A percentile compares a stretch with the other conserved stretches of the same genome.
These are phyloP conservation scores for Cettia cetti DNA, from an alignment of 2,113 vertebrate genomes.

Conservation along the genomic window DNA sequence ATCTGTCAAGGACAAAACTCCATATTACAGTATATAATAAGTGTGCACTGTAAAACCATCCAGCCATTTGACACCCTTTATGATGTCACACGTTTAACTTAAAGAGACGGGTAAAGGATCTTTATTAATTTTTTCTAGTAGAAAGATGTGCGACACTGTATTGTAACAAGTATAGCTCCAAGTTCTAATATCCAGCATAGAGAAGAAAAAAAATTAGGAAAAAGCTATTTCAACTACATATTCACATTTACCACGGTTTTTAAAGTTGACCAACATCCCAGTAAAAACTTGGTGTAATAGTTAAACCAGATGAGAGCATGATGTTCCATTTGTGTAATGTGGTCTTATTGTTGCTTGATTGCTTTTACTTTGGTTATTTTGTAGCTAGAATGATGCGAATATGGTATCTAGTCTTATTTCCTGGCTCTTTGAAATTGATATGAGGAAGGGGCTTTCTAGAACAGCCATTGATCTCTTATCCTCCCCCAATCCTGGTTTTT, in stretches of 20 bases:
- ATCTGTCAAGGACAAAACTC: conserved; percentile 83
- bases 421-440: conserved; percentile 54
- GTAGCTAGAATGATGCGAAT: conserved; percentile 75
- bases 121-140: conserved; percentile 81
- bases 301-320: conserved; percentile 80
- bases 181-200: conserved; percentile 74
- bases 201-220: conserved; percentile 66
- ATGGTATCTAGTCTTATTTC: conserved; percentile 65
- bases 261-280: conserved; percentile 79
- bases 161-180: conserved; percentile 80
- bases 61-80: conserved; percentile 84
- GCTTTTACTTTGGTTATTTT: conserved; percentile 73
- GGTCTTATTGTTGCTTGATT: conserved; percentile 81
- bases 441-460: conserved; percentile 63
- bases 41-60: conserved; percentile 87
- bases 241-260: conserved; percentile 73
- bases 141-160: conserved; percentile 81
- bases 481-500: conserved; percentile 20
- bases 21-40: conserved; percentile 79
- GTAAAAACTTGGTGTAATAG: conserved; percentile 77
- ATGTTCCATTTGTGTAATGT: conserved; percentile 80
- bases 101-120: conserved; percentile 85
- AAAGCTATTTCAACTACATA: conserved; percentile 70
- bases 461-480: conserved; percentile 43
- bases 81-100: conserved; percentile 84